A percentile compares a stretch with the other conserved stretches of the same genome.
These are phyloP conservation scores for Micrasema minimum DNA, from an alignment of 1,140 invertebrate species.

Conservation along the genomic window DNA sequence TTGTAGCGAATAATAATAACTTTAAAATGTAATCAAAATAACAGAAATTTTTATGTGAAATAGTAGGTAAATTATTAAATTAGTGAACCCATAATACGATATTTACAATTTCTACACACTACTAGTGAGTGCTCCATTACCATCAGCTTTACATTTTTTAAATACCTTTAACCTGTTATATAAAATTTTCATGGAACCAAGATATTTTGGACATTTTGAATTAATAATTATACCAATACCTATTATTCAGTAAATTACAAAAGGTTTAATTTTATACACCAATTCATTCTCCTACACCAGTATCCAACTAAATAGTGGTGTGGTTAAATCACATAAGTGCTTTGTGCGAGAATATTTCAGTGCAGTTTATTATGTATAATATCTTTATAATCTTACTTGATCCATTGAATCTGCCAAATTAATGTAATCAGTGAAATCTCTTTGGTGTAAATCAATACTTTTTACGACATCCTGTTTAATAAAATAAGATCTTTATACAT, in stretches of 20 bases:
- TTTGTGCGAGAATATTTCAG: conserved; percentile 36
- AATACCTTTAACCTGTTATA: too few species aligned
- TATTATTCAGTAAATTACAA: too few species aligned
- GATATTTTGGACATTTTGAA: too few species aligned
- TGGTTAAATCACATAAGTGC: conserved; percentile 11
- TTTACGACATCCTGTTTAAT: conserved; percentile 79
- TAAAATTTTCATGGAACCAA: too few species aligned
- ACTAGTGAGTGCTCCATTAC: neutral
- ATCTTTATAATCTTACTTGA: conserved; percentile 77
- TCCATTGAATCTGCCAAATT: conserved; percentile 82
- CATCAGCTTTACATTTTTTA: neutral
- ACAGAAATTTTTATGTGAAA: too few species aligned
- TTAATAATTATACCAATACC: too few species aligned
- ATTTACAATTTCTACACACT: too few species aligned
- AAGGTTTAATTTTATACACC: too few species aligned
- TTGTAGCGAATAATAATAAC: too few species aligned
- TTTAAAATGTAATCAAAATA: too few species aligned
- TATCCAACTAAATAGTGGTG: conserved; percentile 6
- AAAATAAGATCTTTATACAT: conserved; percentile 41
- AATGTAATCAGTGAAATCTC: conserved; percentile 79
- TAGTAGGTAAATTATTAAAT: too few species aligned
- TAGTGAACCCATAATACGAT: too few species aligned
- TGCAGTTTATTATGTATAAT: conserved; percentile 53
- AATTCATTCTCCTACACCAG: conserved; percentile 4
- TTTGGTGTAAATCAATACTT: conserved; percentile 75